Percentiles rank a stretch among this genome's conserved stretches.
These are phyloP conservation scores for Dipodomys merriami DNA, from an alignment of 2,113 vertebrate species.

Conservation along the genomic window DNA sequence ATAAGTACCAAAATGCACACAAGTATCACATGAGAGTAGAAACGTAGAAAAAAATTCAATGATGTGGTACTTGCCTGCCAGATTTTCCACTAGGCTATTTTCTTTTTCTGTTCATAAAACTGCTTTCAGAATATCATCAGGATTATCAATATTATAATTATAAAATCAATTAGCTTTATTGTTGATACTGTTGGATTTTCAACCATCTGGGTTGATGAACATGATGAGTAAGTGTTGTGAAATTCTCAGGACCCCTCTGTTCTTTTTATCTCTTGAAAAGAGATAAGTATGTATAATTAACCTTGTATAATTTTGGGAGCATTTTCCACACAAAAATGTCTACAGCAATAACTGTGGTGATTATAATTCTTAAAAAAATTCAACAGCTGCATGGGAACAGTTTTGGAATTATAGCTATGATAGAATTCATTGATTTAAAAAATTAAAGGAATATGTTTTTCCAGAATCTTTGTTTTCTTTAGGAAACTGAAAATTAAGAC, in stretches of 20 bases:
- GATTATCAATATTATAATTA: slow-evolving; percentile 8
- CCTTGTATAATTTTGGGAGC: not conserved
- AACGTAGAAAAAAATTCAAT: not conserved
- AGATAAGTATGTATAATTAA: slow-evolving; percentile 1
- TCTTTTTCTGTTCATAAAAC: not conserved
- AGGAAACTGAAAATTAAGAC: not conserved
- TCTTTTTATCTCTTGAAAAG: not conserved
- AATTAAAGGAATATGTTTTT: not conserved
- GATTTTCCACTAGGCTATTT: not conserved
- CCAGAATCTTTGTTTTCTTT: not conserved
- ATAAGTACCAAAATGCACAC: not conserved
- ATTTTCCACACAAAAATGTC: slow-evolving; percentile 6
- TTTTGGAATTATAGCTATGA: not conserved
- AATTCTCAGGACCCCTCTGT: not conserved
- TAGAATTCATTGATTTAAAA: not conserved
- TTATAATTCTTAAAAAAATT: not conserved
- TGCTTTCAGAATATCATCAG: slow-evolving; percentile 37
- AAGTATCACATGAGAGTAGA: not conserved
- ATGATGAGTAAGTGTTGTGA: not conserved
- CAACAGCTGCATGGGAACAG: not conserved
- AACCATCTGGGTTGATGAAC: not conserved
- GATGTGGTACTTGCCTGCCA: not conserved
- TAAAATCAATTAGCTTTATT: slow-evolving; percentile 35
- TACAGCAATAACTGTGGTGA: not conserved
- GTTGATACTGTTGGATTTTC: not conserved